Conservation (phyloP, 2,797 vertebrate species). For the Staurois parvus region DNA sequence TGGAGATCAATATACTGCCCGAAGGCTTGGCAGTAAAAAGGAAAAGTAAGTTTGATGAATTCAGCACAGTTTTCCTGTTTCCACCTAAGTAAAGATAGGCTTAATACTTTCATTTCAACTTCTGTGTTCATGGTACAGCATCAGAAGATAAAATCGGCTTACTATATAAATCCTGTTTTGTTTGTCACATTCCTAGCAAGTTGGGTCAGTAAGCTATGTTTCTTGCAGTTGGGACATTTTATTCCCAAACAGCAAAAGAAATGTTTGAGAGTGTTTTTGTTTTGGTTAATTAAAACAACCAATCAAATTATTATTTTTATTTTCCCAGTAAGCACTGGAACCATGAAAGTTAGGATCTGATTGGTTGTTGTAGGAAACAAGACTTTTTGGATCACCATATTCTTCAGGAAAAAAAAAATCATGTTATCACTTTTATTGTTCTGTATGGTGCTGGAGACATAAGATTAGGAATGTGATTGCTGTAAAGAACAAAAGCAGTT, state of each 20-base stretch:
- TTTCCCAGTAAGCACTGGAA: too few relatives aligned
- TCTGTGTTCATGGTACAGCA: slow-evolving; percentile 13
- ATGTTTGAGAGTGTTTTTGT: neutral
- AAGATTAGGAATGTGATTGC: too few relatives aligned
- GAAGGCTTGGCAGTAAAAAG: slow-evolving; percentile 89
- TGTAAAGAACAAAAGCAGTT: too few relatives aligned
- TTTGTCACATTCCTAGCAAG: slow-evolving; percentile 51
- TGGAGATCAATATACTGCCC: slow-evolving; percentile 91
- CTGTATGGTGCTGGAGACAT: too few relatives aligned
- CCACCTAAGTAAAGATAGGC: slow-evolving; percentile 29
- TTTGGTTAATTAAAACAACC: neutral
- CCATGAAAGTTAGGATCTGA: too few relatives aligned
- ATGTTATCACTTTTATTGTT: too few relatives aligned
- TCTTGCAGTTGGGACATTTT: slow-evolving; percentile 15
- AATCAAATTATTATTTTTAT: neutral
- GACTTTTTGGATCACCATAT: too few relatives aligned
- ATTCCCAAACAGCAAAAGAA: neutral
- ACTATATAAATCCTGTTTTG: slow-evolving; percentile 44
- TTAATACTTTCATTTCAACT: slow-evolving; percentile 38
- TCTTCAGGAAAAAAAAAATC: too few relatives aligned
- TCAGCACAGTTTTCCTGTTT: neutral
- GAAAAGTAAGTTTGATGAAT: slow-evolving; percentile 83
- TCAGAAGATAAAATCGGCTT: slow-evolving; percentile 50
- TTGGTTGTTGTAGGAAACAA: too few relatives aligned
- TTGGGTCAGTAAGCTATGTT: slow-evolving; percentile 26